Base-by-base conservation (phyloP, 2,888 invertebrate genomes). In the Sycophila texana region DNA sequence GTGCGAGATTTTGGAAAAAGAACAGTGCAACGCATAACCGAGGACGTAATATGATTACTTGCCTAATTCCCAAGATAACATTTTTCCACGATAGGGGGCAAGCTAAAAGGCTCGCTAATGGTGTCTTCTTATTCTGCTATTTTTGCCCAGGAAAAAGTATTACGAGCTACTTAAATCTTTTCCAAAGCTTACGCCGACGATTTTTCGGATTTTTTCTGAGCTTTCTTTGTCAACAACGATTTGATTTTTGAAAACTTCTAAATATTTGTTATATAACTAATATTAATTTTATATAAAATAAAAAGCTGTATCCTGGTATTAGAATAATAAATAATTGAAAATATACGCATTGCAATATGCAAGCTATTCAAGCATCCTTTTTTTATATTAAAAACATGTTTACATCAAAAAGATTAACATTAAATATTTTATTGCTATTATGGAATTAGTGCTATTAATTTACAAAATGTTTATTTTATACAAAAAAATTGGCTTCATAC, bases 31-130 rank as follows among this genome's bases (percentile, higher is more conserved):
- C n/a, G 51, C 39, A 57, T 57, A 65, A 63, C 22, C n/a, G 20
- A 47, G 39, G 55, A 20, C 65, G 39, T 26, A 74, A 74, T 74
- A 20, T 47, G 65, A 55, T 74, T 74, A 74, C 57, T 57, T 12
- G 65, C 47, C 47, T 74, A 74, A 74, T 65, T 74, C 65, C 39
- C 63, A 55, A 65, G 74, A 74, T 74, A 57, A 65, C 74, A 65
- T 65, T 65, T 65, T 74, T 18, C 63, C 53, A 39, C 73, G 53
- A 63, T 63, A 73, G 73, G 30, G 20, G 39, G 14, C 0, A 12
- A 73, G 51, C 61, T 39, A 39, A 20, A 53, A 53, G 39, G 49
- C 66, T 26, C 63, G 63, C 73, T 73, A 73, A 73, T 73, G 73
- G 53, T 20, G 26, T 39, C 39, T 73, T 63, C 63, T 73, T 73